Evolutionary conservation across 2,888 invertebrate species (phyloP).

Genomic region (Drosophila algonquin): DNA sequence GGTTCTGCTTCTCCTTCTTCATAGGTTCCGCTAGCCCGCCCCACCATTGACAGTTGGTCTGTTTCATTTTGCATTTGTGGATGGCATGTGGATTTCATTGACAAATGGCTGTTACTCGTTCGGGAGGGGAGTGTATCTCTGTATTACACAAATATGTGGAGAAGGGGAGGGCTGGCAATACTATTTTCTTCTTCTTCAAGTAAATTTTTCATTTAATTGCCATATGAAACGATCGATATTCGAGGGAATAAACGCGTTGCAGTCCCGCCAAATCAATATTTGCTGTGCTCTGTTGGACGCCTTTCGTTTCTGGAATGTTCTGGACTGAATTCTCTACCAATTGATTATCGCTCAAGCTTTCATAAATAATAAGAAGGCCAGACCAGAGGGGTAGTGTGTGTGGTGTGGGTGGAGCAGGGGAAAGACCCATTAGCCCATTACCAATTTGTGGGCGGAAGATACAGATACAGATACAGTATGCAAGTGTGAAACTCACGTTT

Average conservation of each 20-base stretch:
- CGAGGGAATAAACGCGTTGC: not conserved
- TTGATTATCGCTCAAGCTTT: slow-evolving; percentile 30
- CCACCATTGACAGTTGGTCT: not conserved
- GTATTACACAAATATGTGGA: not conserved
- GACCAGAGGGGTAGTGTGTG: not conserved
- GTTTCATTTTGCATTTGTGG: not conserved
- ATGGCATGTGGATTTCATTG: slow-evolving; percentile 1
- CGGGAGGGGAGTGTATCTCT: not conserved
- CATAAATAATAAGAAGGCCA: slow-evolving; percentile 47
- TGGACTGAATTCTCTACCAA: slow-evolving; percentile 38
- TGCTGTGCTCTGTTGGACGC: not conserved
- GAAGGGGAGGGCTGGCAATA: too few species aligned
- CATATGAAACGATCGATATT: too few species aligned
- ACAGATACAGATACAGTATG: slow-evolving; percentile 58
- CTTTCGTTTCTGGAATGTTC: slow-evolving; percentile 26
- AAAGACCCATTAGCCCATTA: slow-evolving; percentile 67
- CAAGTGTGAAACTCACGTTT: slow-evolving; percentile 4
- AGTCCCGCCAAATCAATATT: not conserved
- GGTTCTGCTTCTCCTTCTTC: not conserved
- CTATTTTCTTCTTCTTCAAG: too few species aligned
- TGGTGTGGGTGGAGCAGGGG: not conserved
- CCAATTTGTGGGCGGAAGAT: slow-evolving; percentile 66
- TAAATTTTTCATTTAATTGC: too few species aligned
- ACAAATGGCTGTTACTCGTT: not conserved
- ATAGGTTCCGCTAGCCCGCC: not conserved